phyloP scores from a whole-genome alignment of 2,888 invertebrate species.

The Eristalis pertinax region DNA sequence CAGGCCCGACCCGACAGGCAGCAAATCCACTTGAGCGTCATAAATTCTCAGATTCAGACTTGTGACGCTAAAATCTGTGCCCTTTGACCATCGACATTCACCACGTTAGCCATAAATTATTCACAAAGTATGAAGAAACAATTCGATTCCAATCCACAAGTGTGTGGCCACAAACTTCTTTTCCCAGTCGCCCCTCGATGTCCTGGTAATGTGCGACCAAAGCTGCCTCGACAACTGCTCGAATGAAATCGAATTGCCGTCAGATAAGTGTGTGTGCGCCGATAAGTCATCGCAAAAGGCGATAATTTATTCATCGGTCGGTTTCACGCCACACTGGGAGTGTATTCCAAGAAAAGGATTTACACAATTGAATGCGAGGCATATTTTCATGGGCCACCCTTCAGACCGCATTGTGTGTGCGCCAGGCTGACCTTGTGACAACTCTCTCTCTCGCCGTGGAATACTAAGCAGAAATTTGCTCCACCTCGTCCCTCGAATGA shows the following conservation, averaged over 20 bases:
- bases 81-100: neutral
- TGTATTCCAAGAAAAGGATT: neutral
- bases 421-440: neutral
- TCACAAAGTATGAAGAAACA: slow-evolving; percentile 14
- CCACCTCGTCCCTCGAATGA: neutral
- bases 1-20: neutral
- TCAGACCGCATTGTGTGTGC: neutral
- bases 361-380: neutral
- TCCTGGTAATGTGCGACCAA: neutral
- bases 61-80: too few relatives aligned
- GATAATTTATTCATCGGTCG: slow-evolving; percentile 33
- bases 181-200: neutral
- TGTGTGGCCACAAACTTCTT: neutral
- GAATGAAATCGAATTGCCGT: neutral
- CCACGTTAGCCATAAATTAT: slow-evolving; percentile 6
- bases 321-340: neutral
- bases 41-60: neutral
- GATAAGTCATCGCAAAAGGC: slow-evolving; percentile 5
- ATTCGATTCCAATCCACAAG: slow-evolving; percentile 11
- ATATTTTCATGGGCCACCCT: neutral
- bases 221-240: neutral
- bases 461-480: neutral
- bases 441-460: neutral
- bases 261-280: neutral
- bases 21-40: neutral